Conservation (phyloP, 2,797 vertebrate genomes). For the Myotis findleyi region DNA sequence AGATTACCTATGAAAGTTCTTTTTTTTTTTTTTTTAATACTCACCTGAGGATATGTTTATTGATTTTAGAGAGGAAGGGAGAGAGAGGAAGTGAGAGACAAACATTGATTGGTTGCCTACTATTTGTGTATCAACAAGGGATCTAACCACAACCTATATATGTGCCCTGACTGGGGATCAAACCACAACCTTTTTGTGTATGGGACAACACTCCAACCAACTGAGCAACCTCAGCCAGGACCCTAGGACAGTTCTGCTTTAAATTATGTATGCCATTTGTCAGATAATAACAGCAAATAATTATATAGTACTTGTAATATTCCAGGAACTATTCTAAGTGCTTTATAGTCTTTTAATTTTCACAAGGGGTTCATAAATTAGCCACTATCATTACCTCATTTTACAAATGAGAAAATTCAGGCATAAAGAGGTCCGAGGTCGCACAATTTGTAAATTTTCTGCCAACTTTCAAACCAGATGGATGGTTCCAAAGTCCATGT, state of each 20-base stretch:
- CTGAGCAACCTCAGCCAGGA: neutral
- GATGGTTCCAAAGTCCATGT: neutral
- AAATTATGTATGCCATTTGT: neutral
- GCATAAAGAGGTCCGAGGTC: neutral
- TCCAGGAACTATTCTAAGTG: neutral
- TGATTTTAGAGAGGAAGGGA: neutral
- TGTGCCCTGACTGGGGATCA: neutral
- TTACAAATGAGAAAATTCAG: neutral
- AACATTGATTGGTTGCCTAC: neutral
- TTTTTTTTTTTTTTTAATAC: neutral
- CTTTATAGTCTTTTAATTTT: neutral
- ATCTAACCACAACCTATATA: neutral
- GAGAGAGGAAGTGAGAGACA: neutral
- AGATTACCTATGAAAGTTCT: neutral
- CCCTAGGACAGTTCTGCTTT: neutral
- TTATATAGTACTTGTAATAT: neutral
- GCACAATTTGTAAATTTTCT: neutral
- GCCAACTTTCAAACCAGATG: neutral
- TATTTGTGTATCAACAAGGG: too few relatives aligned
- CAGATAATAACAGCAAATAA: neutral
- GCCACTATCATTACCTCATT: neutral
- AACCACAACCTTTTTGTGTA: neutral
- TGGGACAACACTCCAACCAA: neutral
- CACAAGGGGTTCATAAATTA: neutral
- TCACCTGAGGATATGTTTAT: neutral